Conservation (phyloP, 2,888 invertebrate genomes). For the Itoplectis maculator region DNA sequence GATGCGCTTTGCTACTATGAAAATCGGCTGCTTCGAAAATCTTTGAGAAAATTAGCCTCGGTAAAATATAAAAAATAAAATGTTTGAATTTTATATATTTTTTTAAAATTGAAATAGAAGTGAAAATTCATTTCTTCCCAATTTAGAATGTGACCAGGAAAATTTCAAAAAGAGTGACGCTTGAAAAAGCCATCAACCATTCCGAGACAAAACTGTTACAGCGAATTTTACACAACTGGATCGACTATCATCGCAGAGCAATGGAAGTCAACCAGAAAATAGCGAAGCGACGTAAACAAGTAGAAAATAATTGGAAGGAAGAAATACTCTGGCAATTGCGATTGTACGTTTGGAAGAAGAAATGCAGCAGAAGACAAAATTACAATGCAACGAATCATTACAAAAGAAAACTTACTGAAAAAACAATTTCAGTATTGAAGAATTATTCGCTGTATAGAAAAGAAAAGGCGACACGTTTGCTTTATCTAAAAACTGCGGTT, state of each 20-base stretch:
- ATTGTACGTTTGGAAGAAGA: conserved; percentile 69
- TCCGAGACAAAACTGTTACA: conserved; percentile 47
- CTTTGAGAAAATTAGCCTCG: conserved; percentile 63
- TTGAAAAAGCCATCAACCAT: conserved; percentile 50
- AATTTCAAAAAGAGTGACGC: conserved; percentile 23
- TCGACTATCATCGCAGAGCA: conserved; percentile 41
- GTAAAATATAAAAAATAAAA: conserved; percentile 48
- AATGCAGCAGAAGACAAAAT: conserved; percentile 69
- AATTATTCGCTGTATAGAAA: conserved; percentile 68
- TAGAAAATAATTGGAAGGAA: conserved; percentile 51
- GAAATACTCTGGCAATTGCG: conserved; percentile 66
- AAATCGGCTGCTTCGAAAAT: conserved; percentile 60
- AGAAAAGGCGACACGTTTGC: conserved; percentile 63
- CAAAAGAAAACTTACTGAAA: conserved; percentile 55
- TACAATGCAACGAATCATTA: conserved; percentile 60
- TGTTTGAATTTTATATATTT: not conserved
- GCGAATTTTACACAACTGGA: conserved; percentile 64
- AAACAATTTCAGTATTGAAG: conserved; percentile 56
- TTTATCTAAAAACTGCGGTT: conserved; percentile 54
- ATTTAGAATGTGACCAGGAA: conserved; percentile 56
- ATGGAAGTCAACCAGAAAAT: conserved; percentile 43
- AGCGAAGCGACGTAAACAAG: conserved; percentile 9
- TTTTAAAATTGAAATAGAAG: not conserved
- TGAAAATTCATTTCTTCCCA: not conserved
- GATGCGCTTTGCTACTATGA: conserved; percentile 34